Conservation (phyloP, 2,797 vertebrate genomes). For the Chloroceryle amazona region DNA sequence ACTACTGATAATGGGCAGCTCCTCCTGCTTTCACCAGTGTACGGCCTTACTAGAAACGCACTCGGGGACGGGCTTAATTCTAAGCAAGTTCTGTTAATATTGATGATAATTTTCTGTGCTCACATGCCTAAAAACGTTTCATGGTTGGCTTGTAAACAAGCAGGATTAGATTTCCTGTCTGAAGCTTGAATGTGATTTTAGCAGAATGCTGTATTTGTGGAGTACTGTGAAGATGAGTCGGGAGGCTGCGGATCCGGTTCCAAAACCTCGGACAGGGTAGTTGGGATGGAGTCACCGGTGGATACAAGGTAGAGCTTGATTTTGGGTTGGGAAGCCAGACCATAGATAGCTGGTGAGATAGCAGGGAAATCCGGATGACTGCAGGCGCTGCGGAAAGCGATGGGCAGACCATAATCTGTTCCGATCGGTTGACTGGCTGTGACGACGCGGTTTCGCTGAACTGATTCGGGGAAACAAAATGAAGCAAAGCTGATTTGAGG, state of each 20-base stretch:
- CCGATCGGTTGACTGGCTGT: background rate
- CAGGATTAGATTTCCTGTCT: background rate
- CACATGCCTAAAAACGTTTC: background rate
- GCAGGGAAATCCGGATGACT: background rate
- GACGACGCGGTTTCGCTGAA: constrained; percentile 21
- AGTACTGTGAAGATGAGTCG: background rate
- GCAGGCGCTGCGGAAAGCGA: background rate
- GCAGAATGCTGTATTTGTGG: background rate
- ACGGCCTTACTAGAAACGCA: background rate
- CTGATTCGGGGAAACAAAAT: constrained; percentile 47
- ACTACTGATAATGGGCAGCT: background rate
- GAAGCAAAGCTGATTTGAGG: constrained; percentile 35
- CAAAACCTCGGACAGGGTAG: background rate
- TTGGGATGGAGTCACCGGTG: background rate
- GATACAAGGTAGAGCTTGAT: background rate
- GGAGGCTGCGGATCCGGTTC: background rate
- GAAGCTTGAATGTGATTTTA: background rate
- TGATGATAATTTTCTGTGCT: background rate
- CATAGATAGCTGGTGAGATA: background rate
- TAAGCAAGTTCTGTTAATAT: background rate
- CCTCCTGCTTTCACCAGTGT: background rate
- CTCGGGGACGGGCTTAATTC: background rate
- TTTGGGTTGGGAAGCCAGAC: background rate
- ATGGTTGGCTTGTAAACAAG: background rate
- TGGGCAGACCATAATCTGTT: background rate